Percentiles rank a stretch among this genome's conserved stretches.
Conservation (phyloP, 2,113 vertebrate species). For the Gymnocephalus cernua region DNA sequence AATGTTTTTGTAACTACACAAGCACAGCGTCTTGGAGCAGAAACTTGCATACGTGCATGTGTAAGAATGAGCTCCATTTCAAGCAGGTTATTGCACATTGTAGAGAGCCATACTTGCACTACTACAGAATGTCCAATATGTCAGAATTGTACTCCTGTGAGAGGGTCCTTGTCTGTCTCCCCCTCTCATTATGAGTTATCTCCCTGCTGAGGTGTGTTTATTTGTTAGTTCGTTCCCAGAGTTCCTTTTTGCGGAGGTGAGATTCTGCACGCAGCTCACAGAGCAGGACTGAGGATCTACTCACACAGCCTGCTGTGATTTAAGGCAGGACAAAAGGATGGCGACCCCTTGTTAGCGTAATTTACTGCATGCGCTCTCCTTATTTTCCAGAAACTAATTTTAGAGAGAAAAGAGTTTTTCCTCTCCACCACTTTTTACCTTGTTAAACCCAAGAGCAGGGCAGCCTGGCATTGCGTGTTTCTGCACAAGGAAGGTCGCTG, state of each 20-base stretch:
- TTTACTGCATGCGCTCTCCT: constrained; percentile 57
- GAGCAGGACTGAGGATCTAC: constrained; percentile 38
- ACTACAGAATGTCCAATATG: not conserved
- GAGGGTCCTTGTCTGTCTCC: not conserved
- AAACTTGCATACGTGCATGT: not conserved
- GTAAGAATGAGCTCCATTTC: not conserved
- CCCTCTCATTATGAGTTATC: constrained; percentile 15
- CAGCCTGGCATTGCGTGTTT: constrained; percentile 17
- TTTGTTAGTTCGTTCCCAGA: constrained; percentile 54
- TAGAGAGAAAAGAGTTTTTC: constrained; percentile 31
- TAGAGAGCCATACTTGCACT: not conserved
- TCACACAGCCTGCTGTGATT: constrained; percentile 53
- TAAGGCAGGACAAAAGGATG: constrained; percentile 61
- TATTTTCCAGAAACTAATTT: constrained; percentile 61
- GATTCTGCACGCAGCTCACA: constrained; percentile 14
- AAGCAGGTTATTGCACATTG: not conserved
- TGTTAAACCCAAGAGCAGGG: constrained; percentile 54
- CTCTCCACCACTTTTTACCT: constrained; percentile 57
- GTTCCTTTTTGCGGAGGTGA: constrained; percentile 62
- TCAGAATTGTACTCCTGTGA: constrained; percentile 8
- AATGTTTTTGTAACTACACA: not conserved
- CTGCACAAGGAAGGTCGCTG: constrained; percentile 23
- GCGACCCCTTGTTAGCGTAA: constrained; percentile 64
- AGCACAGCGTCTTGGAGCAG: not conserved
- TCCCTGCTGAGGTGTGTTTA: constrained; percentile 54